Evolutionary conservation across 35 echinoderm and acorn worm species (phyloP).

Genomic region (Apostichopus japonicus): DNA sequence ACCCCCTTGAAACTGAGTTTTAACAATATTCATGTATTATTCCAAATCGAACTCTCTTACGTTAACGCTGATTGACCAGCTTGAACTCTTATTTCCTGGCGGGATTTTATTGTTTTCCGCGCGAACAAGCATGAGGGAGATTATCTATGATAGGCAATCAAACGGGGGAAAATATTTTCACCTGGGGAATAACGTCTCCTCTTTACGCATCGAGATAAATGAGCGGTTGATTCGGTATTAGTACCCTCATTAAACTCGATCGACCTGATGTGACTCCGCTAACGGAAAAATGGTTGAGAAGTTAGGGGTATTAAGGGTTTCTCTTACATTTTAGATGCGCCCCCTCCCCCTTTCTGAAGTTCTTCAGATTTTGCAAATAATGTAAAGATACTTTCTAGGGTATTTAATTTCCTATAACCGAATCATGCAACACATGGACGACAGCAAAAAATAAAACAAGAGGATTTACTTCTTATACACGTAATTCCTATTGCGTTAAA

Average conservation of each 20-base stretch:
- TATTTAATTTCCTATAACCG: too few species aligned
- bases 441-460: too few species aligned
- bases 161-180: background rate
- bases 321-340: background rate
- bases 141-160: background rate
- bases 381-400: too few species aligned
- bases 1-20: too few species aligned
- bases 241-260: background rate
- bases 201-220: background rate
- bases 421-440: too few species aligned
- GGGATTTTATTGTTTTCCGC: slow-evolving; percentile 3
- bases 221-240: background rate
- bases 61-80: background rate
- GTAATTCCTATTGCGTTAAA: too few species aligned
- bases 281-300: background rate
- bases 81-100: background rate
- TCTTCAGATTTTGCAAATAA: too few species aligned
- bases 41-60: background rate
- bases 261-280: background rate
- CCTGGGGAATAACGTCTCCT: background rate
- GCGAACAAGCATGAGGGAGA: background rate
- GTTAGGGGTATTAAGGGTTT: background rate
- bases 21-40: too few species aligned
- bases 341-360: too few species aligned
- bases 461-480: too few species aligned